Conservation (phyloP, 35 echinoderm and acorn worm genomes). For the Acanthaster planci region DNA sequence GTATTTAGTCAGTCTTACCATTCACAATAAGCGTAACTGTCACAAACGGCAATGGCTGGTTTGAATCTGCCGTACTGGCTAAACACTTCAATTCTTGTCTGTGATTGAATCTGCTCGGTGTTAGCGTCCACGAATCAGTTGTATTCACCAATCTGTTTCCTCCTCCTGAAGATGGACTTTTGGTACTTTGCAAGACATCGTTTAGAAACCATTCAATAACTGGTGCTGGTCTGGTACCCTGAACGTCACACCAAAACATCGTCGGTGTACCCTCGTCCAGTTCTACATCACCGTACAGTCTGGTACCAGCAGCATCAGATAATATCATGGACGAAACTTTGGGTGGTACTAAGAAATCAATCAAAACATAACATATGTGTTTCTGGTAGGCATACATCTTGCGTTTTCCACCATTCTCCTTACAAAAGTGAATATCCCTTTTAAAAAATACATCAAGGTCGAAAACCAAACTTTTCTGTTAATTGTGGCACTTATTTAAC, state of each 20-base stretch:
- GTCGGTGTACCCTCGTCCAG: background rate
- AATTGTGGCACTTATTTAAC: too few species aligned
- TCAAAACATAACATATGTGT: background rate
- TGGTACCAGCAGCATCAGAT: background rate
- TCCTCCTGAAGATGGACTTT: background rate
- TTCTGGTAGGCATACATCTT: too few species aligned
- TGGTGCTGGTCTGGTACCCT: conserved; percentile 9
- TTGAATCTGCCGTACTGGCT: background rate
- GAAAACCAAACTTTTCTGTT: too few species aligned
- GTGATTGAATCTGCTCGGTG: background rate
- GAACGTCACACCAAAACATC: background rate
- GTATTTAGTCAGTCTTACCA: background rate
- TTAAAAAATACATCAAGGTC: too few species aligned
- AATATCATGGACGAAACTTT: background rate
- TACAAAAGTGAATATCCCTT: too few species aligned
- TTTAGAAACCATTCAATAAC: background rate
- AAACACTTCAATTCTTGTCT: background rate
- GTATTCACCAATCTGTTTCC: background rate
- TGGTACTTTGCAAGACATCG: background rate
- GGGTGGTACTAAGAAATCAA: background rate
- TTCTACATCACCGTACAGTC: background rate
- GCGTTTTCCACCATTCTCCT: too few species aligned
- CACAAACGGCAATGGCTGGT: background rate
- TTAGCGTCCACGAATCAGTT: background rate
- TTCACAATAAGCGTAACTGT: background rate